Evolutionary conservation across 2,113 vertebrate genomes (phyloP), one percentile per base, ranked within the genome.

Genomic region (Hemibagrus wyckioides): DNA sequence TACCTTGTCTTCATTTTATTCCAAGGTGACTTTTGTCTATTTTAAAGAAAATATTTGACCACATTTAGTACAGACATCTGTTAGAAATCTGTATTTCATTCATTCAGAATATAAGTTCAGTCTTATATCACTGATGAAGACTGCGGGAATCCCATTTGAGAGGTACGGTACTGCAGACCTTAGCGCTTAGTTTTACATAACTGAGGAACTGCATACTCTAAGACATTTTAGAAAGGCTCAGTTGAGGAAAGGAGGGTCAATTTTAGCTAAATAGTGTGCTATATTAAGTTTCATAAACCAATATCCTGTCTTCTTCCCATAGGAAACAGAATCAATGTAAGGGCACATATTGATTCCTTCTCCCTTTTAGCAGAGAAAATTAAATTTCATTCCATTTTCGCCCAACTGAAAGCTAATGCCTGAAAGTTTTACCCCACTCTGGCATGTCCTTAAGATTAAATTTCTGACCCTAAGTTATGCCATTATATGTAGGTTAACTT

Each of bases 331-430:
- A 85, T 57, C 69, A 13, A 76, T 77, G 8, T 56, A 4, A 59
- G 54, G 44, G 36, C 39, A 21, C 14, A 23, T 56, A 76, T 85
- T 11, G 71, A 76, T 85, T 83, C 54, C 71, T n/a, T 33, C 52
- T 85, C 36, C 19, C 48, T 30, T 50, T 85, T 85, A 77, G 39
- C 41, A 36, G 4, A 14, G 52, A 61, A 85, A 77, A 76, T 85
- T 77, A 50, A 85, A 85, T 85, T 67, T 83, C 82, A 83, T 50
- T 50, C 61, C 28, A 52, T 83, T 69, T 65, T 69, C 6, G 1
- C 41, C 52, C n/a, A 69, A 23, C n/a, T 52, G 82, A 71, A 54
- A 84, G 23, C 44, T 71, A 25, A 84, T 71, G 28, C 41, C 39
- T 67, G 8, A 56, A 80, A 36, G 13, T 17, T 83, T 11, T 21